phyloP scores from a whole-genome alignment of 2,113 vertebrate genomes.

The Hymenochirus boettgeri region DNA sequence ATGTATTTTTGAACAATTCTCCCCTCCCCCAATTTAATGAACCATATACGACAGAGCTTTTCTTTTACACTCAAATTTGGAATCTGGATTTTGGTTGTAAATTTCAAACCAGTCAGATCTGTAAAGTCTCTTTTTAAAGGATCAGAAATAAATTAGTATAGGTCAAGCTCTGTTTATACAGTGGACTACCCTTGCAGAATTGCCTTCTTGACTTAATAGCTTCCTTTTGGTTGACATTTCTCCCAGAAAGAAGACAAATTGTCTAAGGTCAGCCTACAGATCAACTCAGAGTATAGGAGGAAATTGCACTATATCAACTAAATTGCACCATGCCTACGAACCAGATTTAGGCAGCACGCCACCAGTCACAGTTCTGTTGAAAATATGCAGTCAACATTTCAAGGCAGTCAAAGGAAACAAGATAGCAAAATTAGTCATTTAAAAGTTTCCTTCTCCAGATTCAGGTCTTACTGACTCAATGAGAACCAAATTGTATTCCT shows the following conservation, averaged over 20 bases:
- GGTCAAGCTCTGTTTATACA: constrained; percentile 79
- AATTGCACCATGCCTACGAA: constrained; percentile 57
- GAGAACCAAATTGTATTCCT: too few species aligned
- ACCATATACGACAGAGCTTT: too few species aligned
- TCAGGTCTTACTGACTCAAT: too few species aligned
- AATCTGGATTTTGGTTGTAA: constrained; percentile 8
- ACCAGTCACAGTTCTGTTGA: constrained; percentile 42
- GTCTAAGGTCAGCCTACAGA: constrained; percentile 63
- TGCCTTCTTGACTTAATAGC: constrained; percentile 79
- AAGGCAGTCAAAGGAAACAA: constrained; percentile 6
- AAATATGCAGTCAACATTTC: constrained; percentile 24
- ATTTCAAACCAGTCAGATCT: constrained; percentile 45
- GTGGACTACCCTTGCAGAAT: constrained; percentile 64
- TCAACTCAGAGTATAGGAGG: constrained; percentile 67
- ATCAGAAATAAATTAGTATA: constrained; percentile 63
- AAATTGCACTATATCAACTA: constrained; percentile 69
- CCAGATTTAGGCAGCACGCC: constrained; percentile 53
- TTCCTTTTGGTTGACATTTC: constrained; percentile 77
- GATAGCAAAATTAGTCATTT: neutral
- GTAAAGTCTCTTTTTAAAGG: constrained; percentile 61
- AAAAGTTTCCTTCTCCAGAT: too few species aligned
- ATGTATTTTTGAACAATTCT: too few species aligned
- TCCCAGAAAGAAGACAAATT: constrained; percentile 73
- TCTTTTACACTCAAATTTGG: neutral
- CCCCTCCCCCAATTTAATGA: too few species aligned